Base-by-base conservation (phyloP, 2,888 invertebrate genomes). In the Drosophila falleni region DNA sequence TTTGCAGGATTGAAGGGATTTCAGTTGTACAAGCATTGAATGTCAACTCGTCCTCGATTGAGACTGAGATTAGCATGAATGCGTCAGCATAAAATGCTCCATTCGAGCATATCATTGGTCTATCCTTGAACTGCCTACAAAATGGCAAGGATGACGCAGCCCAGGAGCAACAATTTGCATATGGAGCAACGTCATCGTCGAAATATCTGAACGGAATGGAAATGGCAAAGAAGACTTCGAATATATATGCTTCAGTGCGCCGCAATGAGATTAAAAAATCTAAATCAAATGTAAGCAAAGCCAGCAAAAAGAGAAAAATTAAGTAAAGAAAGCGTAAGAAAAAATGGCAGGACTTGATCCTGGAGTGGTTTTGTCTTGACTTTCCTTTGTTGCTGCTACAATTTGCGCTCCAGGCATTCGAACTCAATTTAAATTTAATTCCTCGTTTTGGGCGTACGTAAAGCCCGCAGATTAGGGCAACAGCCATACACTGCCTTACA, bases 391-490 rank as follows among this genome's bases (percentile, higher is more conserved):
- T 67, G 47, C 44, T 63, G 50, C 47, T 54, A 64, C 71, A 55
- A 58, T 39, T 62, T 60, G 53, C 55, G 66, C 85, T 58, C 42
- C 81, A 73, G 88, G 88, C 78, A 59, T 70, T 61, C 55, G 44
- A 56, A 65, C 68, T 77, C 71, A 82, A 80, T 88, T 86, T 68
- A 66, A 82, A 86, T 82, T 74, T 72, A 86, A 80, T 86, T 86
- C 47, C 61, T 61, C 49, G 49, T 60, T 39, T 47, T 47, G 66
- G 64, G 62, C 80, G 75, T 79, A 79, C 51, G 47, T 16, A 69
- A 84, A 68, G 55, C 65, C 44, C 35, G 54, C 47, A 44, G 71
- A 76, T 58, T 51, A 71, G 31, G 39, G 35, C 19, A 19, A 65
- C 58, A 51, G n/a, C 23, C 1, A 19, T 19, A 42, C 42, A 42